Percentiles rank a stretch among this genome's conserved stretches.
These are phyloP conservation scores for Myoxocephalus aenaeus DNA, from an alignment of 2,797 vertebrate genomes.

Conservation along the genomic window DNA sequence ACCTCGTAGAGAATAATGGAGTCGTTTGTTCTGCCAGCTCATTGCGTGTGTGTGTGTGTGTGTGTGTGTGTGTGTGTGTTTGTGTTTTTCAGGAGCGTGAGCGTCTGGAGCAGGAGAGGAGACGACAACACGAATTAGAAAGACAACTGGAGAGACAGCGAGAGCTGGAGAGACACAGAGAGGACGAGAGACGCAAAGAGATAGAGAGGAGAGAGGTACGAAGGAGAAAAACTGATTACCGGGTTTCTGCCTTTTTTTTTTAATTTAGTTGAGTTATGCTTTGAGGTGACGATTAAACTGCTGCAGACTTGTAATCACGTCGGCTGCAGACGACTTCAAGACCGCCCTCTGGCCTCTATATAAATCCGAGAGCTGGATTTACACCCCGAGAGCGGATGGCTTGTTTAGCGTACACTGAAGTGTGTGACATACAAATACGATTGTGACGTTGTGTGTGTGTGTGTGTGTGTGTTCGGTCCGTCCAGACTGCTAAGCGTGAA, in stretches of 20 bases:
- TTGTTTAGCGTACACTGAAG: neutral
- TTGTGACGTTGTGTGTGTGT: neutral
- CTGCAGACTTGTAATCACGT: conserved; percentile 33
- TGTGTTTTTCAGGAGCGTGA: conserved; percentile 86
- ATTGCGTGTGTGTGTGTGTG: neutral
- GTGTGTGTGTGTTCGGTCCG: conserved; percentile 1
- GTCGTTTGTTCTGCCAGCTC: neutral
- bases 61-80: neutral
- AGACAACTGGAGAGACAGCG: conserved; percentile 94
- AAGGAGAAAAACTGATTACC: neutral
- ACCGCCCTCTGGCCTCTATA: conserved; percentile 1
- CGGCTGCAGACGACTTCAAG: conserved; percentile 16
- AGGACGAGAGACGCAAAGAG: conserved; percentile 95
- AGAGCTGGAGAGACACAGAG: conserved; percentile 92
- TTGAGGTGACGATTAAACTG: conserved; percentile 18
- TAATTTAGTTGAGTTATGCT: conserved; percentile 10
- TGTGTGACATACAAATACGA: neutral
- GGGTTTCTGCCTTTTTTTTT: conserved; percentile 6
- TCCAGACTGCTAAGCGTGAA: conserved; percentile 94
- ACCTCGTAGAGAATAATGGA: neutral
- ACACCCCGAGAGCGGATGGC: neutral
- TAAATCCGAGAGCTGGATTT: conserved; percentile 14
- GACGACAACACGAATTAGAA: conserved; percentile 94
- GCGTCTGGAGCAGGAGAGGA: conserved; percentile 93
- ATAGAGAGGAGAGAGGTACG: conserved; percentile 96